Conservation (phyloP, 1,140 invertebrate species). For the Stratiolaelaps scimitus region DNA sequence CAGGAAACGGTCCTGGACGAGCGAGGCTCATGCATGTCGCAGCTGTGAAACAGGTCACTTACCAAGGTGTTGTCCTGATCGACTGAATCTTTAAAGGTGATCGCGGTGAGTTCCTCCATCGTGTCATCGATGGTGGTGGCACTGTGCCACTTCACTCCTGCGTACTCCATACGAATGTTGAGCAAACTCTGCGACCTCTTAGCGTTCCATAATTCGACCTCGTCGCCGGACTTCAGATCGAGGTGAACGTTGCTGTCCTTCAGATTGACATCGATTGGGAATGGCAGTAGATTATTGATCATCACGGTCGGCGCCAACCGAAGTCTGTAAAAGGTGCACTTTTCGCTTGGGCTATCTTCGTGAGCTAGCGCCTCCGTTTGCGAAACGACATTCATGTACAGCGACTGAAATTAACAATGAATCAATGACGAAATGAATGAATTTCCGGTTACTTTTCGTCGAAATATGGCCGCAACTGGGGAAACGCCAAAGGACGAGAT, state of each 20-base stretch:
- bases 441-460: not conserved
- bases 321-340: not conserved
- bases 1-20: too few species aligned
- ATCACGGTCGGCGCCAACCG: conserved; percentile 8
- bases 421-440: too few species aligned
- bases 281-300: conserved; percentile 10
- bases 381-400: conserved; percentile 15
- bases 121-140: not conserved
- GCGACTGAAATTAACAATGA: not conserved
- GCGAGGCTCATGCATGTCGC: too few species aligned
- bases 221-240: conserved; percentile 12
- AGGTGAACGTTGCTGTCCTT: conserved; percentile 22
- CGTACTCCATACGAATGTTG: conserved; percentile 14
- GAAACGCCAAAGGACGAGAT: not conserved
- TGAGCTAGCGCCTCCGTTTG: not conserved
- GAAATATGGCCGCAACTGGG: conserved; percentile 4
- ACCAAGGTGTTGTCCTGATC: not conserved
- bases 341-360: conserved; percentile 9
- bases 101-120: conserved; percentile 12
- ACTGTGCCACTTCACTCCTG: not conserved
- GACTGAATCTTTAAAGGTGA: not conserved
- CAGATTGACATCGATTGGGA: not conserved
- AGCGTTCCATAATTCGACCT: conserved; percentile 7
- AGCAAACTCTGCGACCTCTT: not conserved
- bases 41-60: too few species aligned